Conservation (phyloP, 2,888 invertebrate species). For the Halocaridina rubra region DNA sequence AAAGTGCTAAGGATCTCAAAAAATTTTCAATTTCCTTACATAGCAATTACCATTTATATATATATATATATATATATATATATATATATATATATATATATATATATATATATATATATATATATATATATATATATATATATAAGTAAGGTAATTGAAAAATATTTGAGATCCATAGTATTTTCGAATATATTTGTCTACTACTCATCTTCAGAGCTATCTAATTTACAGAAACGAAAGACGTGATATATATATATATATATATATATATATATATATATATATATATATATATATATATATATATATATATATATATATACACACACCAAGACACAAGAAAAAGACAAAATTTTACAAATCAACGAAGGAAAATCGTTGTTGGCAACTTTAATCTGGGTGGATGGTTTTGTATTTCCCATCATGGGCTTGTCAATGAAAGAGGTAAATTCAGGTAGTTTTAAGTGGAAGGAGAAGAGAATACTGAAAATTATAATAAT, state of each 20-base stretch:
- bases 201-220: too few relatives aligned
- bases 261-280: neutral
- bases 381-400: too few relatives aligned
- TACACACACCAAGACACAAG: neutral
- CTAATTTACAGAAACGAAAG: too few relatives aligned
- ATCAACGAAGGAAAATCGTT: neutral
- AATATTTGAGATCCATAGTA: neutral
- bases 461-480: too few relatives aligned
- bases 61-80: neutral
- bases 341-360: neutral
- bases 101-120: conserved; percentile 12
- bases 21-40: too few relatives aligned
- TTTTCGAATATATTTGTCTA: too few relatives aligned
- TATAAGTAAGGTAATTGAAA: neutral
- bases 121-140: neutral
- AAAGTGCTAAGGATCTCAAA: too few relatives aligned
- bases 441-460: neutral
- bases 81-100: neutral
- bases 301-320: neutral
- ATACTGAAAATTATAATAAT: neutral
- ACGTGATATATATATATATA: neutral
- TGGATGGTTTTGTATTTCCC: too few relatives aligned
- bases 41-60: too few relatives aligned
- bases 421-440: neutral
- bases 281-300: conserved; percentile 12